phyloP scores from a whole-genome alignment of 1,140 invertebrate species.

The Micrasema minimum region DNA sequence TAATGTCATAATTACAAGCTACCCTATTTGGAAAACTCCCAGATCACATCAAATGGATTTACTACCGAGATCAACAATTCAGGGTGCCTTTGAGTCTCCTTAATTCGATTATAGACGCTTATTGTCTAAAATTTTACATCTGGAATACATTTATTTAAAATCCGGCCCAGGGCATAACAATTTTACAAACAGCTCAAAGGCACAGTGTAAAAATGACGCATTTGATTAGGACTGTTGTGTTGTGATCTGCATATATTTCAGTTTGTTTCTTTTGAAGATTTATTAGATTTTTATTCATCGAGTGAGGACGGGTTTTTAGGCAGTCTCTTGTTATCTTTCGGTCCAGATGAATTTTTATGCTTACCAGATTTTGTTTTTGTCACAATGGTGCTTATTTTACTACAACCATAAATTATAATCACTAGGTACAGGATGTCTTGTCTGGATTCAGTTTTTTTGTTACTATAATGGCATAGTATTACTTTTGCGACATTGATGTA shows the following conservation, averaged over 20 bases:
- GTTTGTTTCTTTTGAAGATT: neutral
- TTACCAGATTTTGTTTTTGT: constrained; percentile 18
- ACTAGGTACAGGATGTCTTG: too few species aligned
- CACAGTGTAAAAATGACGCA: neutral
- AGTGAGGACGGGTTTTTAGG: constrained; percentile 5
- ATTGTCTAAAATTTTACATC: constrained; percentile 34
- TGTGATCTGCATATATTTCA: neutral
- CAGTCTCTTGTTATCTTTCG: constrained; percentile 25
- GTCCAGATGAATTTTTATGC: constrained; percentile 25
- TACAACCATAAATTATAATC: too few species aligned
- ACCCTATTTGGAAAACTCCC: too few species aligned
- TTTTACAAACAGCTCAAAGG: neutral
- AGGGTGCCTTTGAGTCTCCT: neutral
- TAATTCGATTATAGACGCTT: constrained; percentile 13
- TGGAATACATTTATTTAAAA: constrained; percentile 37
- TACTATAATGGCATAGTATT: too few species aligned
- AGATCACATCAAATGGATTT: neutral
- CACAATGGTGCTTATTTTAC: too few species aligned
- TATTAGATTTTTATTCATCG: neutral
- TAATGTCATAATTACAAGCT: neutral
- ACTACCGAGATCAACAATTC: neutral
- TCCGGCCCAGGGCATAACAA: neutral
- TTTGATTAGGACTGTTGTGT: neutral
- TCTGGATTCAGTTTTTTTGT: too few species aligned
- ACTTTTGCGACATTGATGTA: too few species aligned